Percentiles rank a stretch among this genome's conserved stretches.
Evolutionary conservation across 2,113 vertebrate genomes (phyloP).

Genomic region (Nothobranchius kuhntae): DNA sequence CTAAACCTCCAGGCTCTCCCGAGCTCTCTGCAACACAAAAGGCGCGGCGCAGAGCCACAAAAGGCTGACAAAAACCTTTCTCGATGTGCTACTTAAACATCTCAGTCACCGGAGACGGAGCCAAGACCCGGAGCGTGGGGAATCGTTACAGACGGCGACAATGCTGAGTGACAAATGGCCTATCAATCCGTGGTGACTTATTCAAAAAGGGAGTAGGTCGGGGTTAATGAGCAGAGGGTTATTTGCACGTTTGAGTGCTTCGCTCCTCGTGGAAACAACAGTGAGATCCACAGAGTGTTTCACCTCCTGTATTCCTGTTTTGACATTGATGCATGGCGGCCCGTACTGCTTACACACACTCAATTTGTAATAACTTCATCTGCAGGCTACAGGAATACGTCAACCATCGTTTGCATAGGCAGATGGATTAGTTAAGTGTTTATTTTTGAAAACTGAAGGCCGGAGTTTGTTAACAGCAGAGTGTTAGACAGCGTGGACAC

Average conservation of each 20-base stretch:
- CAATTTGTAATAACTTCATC: constrained; percentile 67
- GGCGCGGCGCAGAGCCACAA: constrained; percentile 17
- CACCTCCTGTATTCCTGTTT: constrained; percentile 40
- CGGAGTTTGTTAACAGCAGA: constrained; percentile 14
- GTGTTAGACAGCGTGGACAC: background rate
- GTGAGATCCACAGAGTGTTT: constrained; percentile 11
- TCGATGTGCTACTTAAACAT: constrained; percentile 30
- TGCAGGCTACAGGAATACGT: constrained; percentile 42
- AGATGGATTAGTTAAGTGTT: constrained; percentile 26
- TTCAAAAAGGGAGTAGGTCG: constrained; percentile 49
- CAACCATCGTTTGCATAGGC: constrained; percentile 28
- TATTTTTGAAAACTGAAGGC: constrained; percentile 34
- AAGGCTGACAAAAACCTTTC: constrained; percentile 25
- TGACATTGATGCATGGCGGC: constrained; percentile 68
- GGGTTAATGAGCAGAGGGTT: constrained; percentile 43
- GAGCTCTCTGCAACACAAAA: constrained; percentile 30
- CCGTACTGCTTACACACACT: constrained; percentile 36
- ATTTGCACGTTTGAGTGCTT: constrained; percentile 46
- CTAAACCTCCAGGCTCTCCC: constrained; percentile 50
- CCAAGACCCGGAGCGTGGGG: constrained; percentile 10
- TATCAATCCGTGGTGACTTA: constrained; percentile 42
- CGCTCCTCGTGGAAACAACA: constrained; percentile 40
- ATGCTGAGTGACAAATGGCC: constrained; percentile 60
- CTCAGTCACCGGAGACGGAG: constrained; percentile 36
- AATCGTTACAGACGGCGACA: constrained; percentile 30